Conservation (phyloP, 2,797 vertebrate genomes). For the Thamnophis elegans region DNA sequence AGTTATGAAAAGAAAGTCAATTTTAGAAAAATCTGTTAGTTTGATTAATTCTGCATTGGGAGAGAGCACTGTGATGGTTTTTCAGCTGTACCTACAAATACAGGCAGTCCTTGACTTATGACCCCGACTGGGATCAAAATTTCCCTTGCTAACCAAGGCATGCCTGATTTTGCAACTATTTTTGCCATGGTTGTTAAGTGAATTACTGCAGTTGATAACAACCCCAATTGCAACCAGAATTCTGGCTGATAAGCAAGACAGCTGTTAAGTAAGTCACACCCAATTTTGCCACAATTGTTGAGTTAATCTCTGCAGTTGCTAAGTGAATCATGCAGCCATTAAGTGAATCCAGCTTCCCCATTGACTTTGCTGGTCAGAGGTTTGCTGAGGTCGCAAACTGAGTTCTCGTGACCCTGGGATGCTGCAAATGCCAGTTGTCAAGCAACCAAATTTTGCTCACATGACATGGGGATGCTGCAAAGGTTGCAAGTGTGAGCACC, state of each 20-base stretch:
- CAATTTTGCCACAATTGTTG: not conserved
- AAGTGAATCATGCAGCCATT: not conserved
- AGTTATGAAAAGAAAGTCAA: not conserved
- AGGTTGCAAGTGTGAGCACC: not conserved
- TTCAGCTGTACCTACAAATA: not conserved
- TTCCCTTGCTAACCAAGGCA: not conserved
- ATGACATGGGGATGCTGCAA: not conserved
- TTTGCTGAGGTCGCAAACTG: not conserved
- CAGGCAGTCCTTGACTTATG: not conserved
- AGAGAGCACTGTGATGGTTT: not conserved
- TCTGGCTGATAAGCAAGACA: not conserved
- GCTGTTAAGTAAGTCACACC: not conserved
- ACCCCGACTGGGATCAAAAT: not conserved
- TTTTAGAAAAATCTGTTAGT: not conserved
- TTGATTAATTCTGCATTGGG: not conserved
- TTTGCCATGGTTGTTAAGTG: not conserved
- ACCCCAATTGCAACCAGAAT: not conserved
- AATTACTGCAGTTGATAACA: not conserved
- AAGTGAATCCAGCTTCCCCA: not conserved
- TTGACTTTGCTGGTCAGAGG: not conserved
- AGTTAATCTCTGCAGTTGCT: not conserved
- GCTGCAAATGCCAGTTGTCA: not conserved
- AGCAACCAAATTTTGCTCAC: not conserved
- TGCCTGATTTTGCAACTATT: not conserved
- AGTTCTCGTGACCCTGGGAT: not conserved